Conservation (phyloP, 2,888 invertebrate species). For the Idaea biselata region DNA sequence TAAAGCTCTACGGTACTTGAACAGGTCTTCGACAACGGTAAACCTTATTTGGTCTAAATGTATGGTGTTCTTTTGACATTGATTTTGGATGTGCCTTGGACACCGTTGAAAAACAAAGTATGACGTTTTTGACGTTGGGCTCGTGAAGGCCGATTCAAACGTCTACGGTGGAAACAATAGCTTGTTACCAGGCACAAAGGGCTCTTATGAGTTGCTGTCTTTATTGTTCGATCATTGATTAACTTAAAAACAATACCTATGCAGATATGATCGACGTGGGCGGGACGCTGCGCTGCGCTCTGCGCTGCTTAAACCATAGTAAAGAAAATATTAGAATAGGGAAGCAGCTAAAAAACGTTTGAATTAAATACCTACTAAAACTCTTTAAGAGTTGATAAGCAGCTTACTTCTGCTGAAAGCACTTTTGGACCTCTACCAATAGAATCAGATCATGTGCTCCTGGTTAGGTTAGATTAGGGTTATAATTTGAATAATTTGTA, state of each 20-base stretch:
- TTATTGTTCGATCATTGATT: constrained; percentile 12
- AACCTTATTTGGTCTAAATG: constrained; percentile 52
- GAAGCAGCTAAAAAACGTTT: no score
- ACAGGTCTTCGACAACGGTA: constrained; percentile 39
- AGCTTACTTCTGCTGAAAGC: no score
- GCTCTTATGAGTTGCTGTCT: constrained; percentile 25
- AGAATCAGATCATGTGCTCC: no score
- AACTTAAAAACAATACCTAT: constrained; percentile 10
- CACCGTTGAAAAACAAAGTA: constrained; percentile 54
- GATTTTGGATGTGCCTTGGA: constrained; percentile 60
- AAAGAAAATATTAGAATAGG: no score
- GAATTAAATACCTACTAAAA: no score
- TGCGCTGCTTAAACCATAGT: no score
- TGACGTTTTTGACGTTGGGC: constrained; percentile 41
- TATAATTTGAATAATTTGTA: no score
- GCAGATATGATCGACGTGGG: background rate
- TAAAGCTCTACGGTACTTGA: constrained; percentile 43
- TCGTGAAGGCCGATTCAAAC: constrained; percentile 44
- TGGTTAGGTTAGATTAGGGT: no score
- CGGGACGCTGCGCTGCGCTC: no score
- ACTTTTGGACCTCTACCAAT: no score
- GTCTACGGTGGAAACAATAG: constrained; percentile 42
- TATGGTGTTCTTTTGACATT: constrained; percentile 71
- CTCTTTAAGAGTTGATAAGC: no score
- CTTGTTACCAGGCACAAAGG: constrained; percentile 38